Percentiles rank a stretch among this genome's conserved stretches.
These are phyloP conservation scores for Prosapia bicincta DNA, from an alignment of 2,888 invertebrate species.

Conservation along the genomic window DNA sequence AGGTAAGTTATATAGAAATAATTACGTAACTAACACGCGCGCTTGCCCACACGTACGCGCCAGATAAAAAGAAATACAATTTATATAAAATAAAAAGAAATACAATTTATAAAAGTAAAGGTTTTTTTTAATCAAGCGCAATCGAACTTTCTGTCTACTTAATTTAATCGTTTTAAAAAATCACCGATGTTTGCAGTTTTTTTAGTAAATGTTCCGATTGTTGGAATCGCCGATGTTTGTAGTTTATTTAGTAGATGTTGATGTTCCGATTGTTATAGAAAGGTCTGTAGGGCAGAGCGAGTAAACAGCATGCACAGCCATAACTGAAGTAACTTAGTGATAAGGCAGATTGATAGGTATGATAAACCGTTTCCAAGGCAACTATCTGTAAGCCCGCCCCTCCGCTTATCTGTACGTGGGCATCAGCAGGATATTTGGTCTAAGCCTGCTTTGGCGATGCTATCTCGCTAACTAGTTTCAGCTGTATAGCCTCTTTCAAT, in stretches of 20 bases:
- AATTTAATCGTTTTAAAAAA: too few relatives aligned
- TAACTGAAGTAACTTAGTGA: background rate
- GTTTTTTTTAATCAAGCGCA: too few relatives aligned
- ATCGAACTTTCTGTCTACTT: too few relatives aligned
- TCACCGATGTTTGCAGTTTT: too few relatives aligned
- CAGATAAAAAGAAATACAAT: too few relatives aligned
- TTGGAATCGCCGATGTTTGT: too few relatives aligned
- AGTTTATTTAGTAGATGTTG: background rate
- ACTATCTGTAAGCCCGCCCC: background rate
- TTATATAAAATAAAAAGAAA: too few relatives aligned
- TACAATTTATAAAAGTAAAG: too few relatives aligned
- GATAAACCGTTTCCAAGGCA: background rate
- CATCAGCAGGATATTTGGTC: background rate
- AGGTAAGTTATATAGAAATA: too few relatives aligned
- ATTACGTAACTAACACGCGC: too few relatives aligned
- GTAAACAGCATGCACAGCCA: background rate
- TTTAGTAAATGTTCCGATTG: too few relatives aligned
- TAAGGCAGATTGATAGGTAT: slow-evolving; percentile 2
- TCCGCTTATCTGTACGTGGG: background rate
- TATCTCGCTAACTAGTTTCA: background rate
- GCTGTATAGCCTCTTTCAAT: background rate
- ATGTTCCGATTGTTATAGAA: background rate
- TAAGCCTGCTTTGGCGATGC: background rate
- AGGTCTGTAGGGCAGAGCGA: background rate
- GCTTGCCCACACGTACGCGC: too few relatives aligned